Percentiles rank a stretch among this genome's conserved stretches.
These are phyloP conservation scores for Calcarius lapponicus DNA, from an alignment of 2,797 vertebrate species.

Conservation along the genomic window DNA sequence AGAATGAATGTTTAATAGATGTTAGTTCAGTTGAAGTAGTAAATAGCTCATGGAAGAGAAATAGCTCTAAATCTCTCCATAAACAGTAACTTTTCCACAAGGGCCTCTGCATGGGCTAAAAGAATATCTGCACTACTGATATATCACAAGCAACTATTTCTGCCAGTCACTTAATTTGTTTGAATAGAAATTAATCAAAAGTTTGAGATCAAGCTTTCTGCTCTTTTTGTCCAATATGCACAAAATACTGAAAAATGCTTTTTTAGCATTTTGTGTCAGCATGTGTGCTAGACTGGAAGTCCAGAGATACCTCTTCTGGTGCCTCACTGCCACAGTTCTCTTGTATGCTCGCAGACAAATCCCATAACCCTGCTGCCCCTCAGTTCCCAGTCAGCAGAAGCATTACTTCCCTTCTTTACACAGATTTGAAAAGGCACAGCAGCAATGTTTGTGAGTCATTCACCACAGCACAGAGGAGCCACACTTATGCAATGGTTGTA, in stretches of 20 bases:
- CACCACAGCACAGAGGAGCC: background rate
- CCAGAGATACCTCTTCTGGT: background rate
- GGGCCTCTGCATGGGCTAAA: background rate
- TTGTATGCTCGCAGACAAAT: background rate
- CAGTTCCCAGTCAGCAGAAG: background rate
- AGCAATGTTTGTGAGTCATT: background rate
- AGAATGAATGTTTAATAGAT: slow-evolving; percentile 48
- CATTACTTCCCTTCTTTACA: background rate
- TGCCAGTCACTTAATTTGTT: background rate
- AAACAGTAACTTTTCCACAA: background rate
- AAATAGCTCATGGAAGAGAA: slow-evolving; percentile 19
- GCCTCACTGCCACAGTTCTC: background rate
- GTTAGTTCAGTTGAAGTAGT: slow-evolving; percentile 1
- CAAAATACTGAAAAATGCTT: background rate
- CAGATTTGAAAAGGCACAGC: background rate
- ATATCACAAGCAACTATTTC: background rate
- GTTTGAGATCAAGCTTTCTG: background rate
- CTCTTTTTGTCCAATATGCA: background rate
- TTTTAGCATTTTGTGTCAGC: background rate
- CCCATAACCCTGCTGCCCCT: background rate
- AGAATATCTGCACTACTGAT: background rate
- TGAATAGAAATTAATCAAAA: background rate
- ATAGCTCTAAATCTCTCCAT: background rate
- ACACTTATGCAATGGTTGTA: background rate
- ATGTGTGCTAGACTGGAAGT: background rate